Evolutionary conservation across 2,113 vertebrate species (phyloP).

Genomic region (Oreochromis tanganicae): DNA sequence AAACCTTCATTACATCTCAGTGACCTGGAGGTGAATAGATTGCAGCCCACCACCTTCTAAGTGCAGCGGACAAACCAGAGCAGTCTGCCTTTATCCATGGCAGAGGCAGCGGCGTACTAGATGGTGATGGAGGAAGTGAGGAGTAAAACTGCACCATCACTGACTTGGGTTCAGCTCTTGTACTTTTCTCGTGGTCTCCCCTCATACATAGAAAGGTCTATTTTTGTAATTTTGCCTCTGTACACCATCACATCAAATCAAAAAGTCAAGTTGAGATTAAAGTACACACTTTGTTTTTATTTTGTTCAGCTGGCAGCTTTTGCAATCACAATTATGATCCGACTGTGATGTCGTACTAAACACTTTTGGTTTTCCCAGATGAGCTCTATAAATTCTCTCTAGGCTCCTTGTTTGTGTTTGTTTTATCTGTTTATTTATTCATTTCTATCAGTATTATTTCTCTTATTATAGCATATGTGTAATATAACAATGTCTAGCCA

Average conservation of each 20-base stretch:
- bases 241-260: not conserved
- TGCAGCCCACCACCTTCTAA: not conserved
- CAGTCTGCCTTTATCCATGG: not conserved
- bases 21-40: not conserved
- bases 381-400: not conserved
- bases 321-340: not conserved
- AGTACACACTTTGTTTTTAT: not conserved
- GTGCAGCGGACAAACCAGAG: not conserved
- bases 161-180: not conserved
- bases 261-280: not conserved
- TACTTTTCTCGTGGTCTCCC: not conserved
- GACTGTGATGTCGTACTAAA: accelerated
- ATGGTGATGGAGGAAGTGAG: not conserved
- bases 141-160: not conserved
- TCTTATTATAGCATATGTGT: not conserved
- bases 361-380: not conserved
- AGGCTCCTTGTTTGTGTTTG: not conserved
- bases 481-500: not conserved
- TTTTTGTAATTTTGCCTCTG: not conserved
- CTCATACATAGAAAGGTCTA: not conserved
- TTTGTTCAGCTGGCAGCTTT: not conserved
- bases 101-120: not conserved
- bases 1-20: not conserved
- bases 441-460: not conserved
- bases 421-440: not conserved